These are phyloP conservation scores for Trachelus troglodyta DNA, from an alignment of 2,888 invertebrate species.

Conservation along the genomic window DNA sequence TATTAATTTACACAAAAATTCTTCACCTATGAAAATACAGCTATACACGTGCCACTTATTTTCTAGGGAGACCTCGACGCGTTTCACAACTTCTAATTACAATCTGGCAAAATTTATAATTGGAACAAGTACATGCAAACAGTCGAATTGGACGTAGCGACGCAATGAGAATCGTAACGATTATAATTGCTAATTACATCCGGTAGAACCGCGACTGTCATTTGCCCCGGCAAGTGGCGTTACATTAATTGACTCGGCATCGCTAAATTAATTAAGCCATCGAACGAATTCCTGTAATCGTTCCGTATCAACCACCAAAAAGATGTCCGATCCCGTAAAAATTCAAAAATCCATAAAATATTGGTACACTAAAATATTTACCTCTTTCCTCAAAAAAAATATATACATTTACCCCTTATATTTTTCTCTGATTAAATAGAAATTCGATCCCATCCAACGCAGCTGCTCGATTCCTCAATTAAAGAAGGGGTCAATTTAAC, in stretches of 20 bases:
- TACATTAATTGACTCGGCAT: background rate
- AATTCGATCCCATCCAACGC: background rate
- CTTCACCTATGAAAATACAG: background rate
- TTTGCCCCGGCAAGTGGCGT: background rate
- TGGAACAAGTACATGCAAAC: background rate
- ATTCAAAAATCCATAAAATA: background rate
- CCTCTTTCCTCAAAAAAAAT: conserved; percentile 9
- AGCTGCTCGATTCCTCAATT: background rate
- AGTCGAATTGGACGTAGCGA: background rate
- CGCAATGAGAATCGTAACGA: background rate
- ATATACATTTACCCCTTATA: conserved; percentile 8
- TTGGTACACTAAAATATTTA: background rate
- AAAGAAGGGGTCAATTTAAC: conserved; percentile 56
- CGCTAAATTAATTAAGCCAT: background rate
- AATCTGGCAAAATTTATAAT: conserved; percentile 6
- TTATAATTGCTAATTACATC: conserved; percentile 3
- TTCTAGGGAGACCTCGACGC: background rate
- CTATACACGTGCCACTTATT: background rate
- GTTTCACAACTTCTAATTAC: conserved; percentile 4
- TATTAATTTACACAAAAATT: background rate
- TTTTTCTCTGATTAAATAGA: background rate
- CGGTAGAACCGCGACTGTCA: background rate
- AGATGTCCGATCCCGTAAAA: background rate
- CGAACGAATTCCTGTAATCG: background rate
- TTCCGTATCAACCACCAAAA: background rate